These are phyloP conservation scores for Catocala nupta DNA, from an alignment of 2,888 invertebrate genomes.

Conservation along the genomic window DNA sequence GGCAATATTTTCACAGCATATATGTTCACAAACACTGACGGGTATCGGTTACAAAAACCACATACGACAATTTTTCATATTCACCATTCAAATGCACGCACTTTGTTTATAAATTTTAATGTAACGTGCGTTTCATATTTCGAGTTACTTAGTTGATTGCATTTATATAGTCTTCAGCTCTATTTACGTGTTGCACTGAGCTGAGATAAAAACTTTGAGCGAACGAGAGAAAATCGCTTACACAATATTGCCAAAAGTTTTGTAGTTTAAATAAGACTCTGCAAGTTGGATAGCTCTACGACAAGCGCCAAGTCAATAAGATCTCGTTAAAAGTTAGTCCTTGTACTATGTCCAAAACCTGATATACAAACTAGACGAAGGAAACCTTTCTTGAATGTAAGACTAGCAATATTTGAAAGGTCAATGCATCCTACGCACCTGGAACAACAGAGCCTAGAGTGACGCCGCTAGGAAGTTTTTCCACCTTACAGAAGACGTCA, in stretches of 20 bases:
- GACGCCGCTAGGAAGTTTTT: too few relatives aligned
- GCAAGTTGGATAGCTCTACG: conserved; percentile 63
- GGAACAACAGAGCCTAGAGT: too few relatives aligned
- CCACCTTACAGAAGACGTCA: too few relatives aligned
- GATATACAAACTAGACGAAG: conserved; percentile 37
- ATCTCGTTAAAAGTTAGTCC: conserved; percentile 74
- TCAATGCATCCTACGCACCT: too few relatives aligned
- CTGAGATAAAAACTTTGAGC: conserved; percentile 48
- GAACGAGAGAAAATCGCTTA: conserved; percentile 50
- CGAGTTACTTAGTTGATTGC: conserved; percentile 45
- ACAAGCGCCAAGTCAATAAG: conserved; percentile 73
- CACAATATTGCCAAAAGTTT: conserved; percentile 63
- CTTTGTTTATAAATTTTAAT: too few relatives aligned
- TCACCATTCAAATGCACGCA: too few relatives aligned
- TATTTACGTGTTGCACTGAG: conserved; percentile 40
- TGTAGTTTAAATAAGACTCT: conserved; percentile 71
- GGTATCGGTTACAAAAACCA: too few relatives aligned
- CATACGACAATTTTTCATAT: too few relatives aligned
- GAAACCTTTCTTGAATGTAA: not conserved
- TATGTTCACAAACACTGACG: too few relatives aligned
- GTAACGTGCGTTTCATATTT: conserved; percentile 13
- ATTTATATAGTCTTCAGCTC: conserved; percentile 42
- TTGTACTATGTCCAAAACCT: conserved; percentile 61
- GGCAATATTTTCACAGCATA: too few relatives aligned
- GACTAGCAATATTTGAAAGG: not conserved